Base-by-base conservation (phyloP, 1,140 invertebrate species). In the Tenebrio molitor region DNA sequence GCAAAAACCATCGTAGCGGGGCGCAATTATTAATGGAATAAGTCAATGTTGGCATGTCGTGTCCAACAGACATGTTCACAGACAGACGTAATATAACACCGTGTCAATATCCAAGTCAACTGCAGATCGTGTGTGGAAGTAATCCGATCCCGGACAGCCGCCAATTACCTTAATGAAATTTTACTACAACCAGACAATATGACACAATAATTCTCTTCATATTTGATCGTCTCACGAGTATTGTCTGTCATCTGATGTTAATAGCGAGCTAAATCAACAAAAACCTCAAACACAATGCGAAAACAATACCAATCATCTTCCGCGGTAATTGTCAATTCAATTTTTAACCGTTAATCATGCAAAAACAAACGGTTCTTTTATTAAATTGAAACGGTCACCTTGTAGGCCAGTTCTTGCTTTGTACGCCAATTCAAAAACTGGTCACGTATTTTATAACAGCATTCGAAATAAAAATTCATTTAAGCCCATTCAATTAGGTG, bases 21-120 rank as follows among this genome's bases (percentile, higher is more conserved):
- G 64, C 64, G 34, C 64, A 66, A 66, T 66, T 66, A 66, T 66
- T 66, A 66, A 66, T 66, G 64, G 39, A 66, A 66, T 66, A 66
- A 66, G 64, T 66, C 64, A 66, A 64, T 44, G 63, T 42, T 66
- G 63, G 63, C 63, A 66, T 66, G 63, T 66, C 63, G 63, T 66
- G 64, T 66, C 64, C 64, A 66, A 66, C 64, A 66, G 64, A 66
- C 63, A 66, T 66, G 63, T 66, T 66, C 63, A 42, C 63, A 66
- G 63, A 66, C 63, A n/a, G 36, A 66, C 64, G 64, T 66, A 66
- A 66, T 66, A 44, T 44, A 66, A 66, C 64, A 66, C 64, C 36
- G 17, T 66, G 64, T 66, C 64, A 66, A 66, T 66, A 65, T 65
- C 36, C 36, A 41, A 66, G 64, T 39, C 34, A 66, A 42, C 63